phyloP scores from a whole-genome alignment of 2,888 invertebrate species.

The Charanyca ferruginea region DNA sequence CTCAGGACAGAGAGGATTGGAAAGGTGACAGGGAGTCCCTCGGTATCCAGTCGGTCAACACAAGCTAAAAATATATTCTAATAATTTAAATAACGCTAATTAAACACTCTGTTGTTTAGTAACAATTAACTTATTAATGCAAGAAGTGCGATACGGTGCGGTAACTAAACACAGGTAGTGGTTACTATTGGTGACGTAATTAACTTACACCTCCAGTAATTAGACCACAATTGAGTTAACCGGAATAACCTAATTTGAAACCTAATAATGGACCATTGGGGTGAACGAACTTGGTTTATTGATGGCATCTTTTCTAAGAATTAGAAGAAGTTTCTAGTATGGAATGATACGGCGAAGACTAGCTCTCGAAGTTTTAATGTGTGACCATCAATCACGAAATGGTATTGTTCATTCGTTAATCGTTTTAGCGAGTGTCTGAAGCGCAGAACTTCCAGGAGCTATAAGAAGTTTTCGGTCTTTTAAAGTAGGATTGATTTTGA shows the following conservation, averaged over 20 bases:
- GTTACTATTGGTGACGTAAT: background rate
- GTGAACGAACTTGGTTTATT: background rate
- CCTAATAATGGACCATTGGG: background rate
- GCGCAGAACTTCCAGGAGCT: conserved; percentile 1
- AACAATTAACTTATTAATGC: no score
- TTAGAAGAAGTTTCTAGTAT: background rate
- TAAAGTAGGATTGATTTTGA: background rate
- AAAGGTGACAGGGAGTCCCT: no score
- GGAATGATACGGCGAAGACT: background rate
- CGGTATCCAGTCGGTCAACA: no score
- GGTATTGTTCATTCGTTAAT: no score
- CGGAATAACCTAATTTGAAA: background rate
- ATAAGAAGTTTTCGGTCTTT: background rate
- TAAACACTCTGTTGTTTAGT: no score
- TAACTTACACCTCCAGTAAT: background rate
- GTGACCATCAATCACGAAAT: conserved; percentile 8
- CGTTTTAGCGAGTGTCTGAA: background rate
- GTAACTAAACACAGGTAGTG: background rate
- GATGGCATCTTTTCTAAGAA: background rate
- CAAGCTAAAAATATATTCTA: no score
- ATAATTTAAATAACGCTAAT: no score
- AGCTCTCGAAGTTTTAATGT: background rate
- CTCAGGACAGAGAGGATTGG: no score
- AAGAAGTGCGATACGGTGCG: background rate
- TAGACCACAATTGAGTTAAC: background rate